These are phyloP conservation scores for Onthophagus taurus DNA, from an alignment of 1,140 invertebrate genomes.

Conservation along the genomic window DNA sequence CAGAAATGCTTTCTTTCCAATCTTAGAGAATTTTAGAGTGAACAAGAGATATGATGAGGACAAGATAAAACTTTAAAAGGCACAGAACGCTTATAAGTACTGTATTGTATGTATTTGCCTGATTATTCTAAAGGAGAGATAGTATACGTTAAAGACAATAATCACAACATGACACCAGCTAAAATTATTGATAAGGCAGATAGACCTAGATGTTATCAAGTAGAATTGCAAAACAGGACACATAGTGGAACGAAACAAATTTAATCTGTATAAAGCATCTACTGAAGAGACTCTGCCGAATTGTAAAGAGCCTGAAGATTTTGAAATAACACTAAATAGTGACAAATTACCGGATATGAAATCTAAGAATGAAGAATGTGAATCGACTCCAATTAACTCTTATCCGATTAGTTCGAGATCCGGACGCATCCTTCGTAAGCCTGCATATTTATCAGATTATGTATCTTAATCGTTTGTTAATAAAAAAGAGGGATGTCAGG, in stretches of 20 bases:
- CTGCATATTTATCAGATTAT: too few species aligned
- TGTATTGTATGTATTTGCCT: background rate
- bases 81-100: background rate
- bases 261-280: background rate
- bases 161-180: background rate
- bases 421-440: too few species aligned
- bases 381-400: too few species aligned
- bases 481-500: too few species aligned
- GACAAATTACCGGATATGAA: too few species aligned
- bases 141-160: background rate
- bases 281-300: too few species aligned
- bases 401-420: too few species aligned
- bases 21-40: background rate
- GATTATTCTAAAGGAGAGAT: background rate
- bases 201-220: constrained; percentile 1
- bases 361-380: too few species aligned
- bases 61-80: background rate
- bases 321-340: too few species aligned
- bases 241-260: background rate
- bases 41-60: background rate
- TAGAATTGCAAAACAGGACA: background rate
- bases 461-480: too few species aligned
- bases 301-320: too few species aligned
- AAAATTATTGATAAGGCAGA: background rate
- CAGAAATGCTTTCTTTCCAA: background rate